Percentiles rank a stretch among this genome's conserved stretches.
phyloP scores from a whole-genome alignment of 1,140 invertebrate species.

The Drosophila equinoxialis region DNA sequence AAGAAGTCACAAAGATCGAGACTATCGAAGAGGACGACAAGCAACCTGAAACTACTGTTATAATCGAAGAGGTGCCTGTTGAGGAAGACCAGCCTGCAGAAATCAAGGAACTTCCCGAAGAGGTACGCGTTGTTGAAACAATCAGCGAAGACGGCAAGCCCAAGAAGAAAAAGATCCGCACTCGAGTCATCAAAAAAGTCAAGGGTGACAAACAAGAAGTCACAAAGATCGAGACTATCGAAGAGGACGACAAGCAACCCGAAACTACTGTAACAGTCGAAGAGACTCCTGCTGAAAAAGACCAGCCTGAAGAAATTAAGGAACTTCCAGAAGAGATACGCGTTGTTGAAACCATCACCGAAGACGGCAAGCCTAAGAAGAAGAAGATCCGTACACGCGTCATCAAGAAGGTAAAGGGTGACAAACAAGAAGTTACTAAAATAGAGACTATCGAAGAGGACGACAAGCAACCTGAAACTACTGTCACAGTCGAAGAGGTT shows the following conservation, averaged over 20 bases:
- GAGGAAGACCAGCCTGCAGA: too few relatives aligned
- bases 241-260: background rate
- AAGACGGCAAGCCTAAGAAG: constrained; percentile 49
- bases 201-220: too few relatives aligned
- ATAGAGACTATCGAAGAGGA: constrained; percentile 69
- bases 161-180: too few relatives aligned
- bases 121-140: too few relatives aligned
- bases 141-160: too few relatives aligned
- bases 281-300: constrained; percentile 44
- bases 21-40: constrained; percentile 62
- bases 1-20: constrained; percentile 79
- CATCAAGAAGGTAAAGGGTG: constrained; percentile 53
- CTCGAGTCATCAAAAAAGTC: too few relatives aligned
- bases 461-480: constrained; percentile 55
- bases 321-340: constrained; percentile 78
- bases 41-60: constrained; percentile 53
- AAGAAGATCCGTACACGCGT: constrained; percentile 53
- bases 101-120: too few relatives aligned
- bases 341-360: constrained; percentile 43
- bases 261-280: constrained; percentile 61
- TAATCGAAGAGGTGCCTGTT: constrained; percentile 48
- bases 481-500: constrained; percentile 53
- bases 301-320: constrained; percentile 59
- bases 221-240: too few relatives aligned
- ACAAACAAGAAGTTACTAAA: constrained; percentile 79